These are phyloP conservation scores for Triplophysa yarkandensis DNA, from an alignment of 2,797 vertebrate species.

Conservation along the genomic window DNA sequence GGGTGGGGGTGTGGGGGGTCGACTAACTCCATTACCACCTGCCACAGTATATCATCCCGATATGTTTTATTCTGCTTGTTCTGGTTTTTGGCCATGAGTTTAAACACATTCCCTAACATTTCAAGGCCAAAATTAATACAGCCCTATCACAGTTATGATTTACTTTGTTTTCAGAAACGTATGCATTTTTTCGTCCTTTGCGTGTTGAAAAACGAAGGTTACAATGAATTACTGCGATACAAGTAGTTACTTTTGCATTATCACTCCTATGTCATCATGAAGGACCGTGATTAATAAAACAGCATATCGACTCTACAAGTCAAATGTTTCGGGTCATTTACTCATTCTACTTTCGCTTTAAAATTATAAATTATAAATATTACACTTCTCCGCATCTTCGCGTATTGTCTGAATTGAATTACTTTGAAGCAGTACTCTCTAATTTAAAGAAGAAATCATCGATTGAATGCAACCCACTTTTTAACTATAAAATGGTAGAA, in stretches of 20 bases:
- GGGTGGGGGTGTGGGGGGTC: neutral
- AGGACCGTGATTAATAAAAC: neutral
- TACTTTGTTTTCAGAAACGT: neutral
- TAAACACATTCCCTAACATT: constrained; percentile 11
- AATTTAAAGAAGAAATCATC: neutral
- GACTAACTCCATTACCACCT: neutral
- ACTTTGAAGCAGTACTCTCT: no score
- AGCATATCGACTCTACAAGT: neutral
- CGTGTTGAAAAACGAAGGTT: constrained; percentile 3
- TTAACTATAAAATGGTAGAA: neutral
- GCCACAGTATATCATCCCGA: constrained; percentile 26
- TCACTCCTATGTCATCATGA: neutral
- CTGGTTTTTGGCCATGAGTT: constrained; percentile 23
- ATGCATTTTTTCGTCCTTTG: constrained; percentile 3
- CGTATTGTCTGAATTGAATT: no score
- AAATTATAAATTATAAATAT: no score
- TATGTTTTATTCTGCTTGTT: constrained; percentile 10
- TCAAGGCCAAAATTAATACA: neutral
- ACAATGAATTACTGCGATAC: constrained; percentile 3
- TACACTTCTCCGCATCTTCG: no score
- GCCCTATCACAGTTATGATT: constrained; percentile 2
- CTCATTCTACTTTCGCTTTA: no score
- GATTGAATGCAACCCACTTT: neutral
- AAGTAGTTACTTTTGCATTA: neutral
- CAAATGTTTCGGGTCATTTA: no score